Base-by-base conservation (phyloP, 2,113 vertebrate genomes). In the Danio rerio region DNA sequence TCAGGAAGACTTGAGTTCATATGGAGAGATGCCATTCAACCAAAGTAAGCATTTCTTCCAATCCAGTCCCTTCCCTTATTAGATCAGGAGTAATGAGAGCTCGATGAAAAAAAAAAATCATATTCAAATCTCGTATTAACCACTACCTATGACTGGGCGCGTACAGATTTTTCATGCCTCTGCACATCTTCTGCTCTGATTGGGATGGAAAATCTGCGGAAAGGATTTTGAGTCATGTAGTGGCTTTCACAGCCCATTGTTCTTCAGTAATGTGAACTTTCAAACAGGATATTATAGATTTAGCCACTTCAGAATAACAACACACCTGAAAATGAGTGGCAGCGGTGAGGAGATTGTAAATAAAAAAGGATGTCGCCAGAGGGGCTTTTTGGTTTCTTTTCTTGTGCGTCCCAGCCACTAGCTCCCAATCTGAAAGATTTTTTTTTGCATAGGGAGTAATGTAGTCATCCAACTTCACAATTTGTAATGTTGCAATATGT, bases 11-110 rank as follows among this genome's bases (percentile, higher is more conserved):
- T 31, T 49, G 56, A 74, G 21, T 49, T 77, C 47, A 47, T 69
- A 49, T 42, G 45, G 43, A 49, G 47, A 69, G 21, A 42, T 68
- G 53, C 42, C 15, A 59, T 49, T 59, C 58, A 78, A 58, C 58
- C 80, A 53, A 61, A 74, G 13, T 45, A 13, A n/a, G 55, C 63
- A 10, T 50, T 74, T 79, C 68, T 69, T 50, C 18, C 71, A 18
- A 66, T 72, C 18, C 71, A 18, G 58, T 72, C 13, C 13, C 45
- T 66, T 74, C 75, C 69, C 73, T 78, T 78, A 70, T 79, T 79
- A 66, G 62, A 79, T 79, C 21, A 79, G 1, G 11, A 55, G 9
- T 79, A 55, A 68, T 55, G 61, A 66, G 76, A 79, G 49, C 21
- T 43, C 49, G 0, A 50, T n/a, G 18, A 45, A 73, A 16, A 40